Evolutionary conservation across 1,140 invertebrate species (phyloP).

Genomic region (Pseudobourletiella spinata): DNA sequence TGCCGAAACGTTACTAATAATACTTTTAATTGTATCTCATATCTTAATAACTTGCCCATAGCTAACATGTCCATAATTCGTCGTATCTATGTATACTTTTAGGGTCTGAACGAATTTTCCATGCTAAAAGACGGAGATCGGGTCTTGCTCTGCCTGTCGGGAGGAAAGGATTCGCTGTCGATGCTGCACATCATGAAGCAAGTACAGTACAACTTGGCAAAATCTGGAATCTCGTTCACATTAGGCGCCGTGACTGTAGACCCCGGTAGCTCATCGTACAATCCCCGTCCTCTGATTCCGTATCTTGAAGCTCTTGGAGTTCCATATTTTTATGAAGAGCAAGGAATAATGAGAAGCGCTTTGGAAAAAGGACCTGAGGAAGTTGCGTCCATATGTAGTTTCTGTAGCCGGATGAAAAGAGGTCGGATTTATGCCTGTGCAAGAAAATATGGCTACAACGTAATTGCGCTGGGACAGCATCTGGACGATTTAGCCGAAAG

Average conservation of each 20-base stretch:
- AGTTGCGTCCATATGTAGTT: slow-evolving; percentile 54
- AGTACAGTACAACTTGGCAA: slow-evolving; percentile 65
- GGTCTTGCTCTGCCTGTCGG: slow-evolving; percentile 38
- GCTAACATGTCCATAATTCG: too few relatives aligned
- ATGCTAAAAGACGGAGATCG: slow-evolving; percentile 78
- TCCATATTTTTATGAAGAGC: slow-evolving; percentile 63
- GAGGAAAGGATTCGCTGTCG: slow-evolving; percentile 68
- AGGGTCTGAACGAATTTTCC: slow-evolving; percentile 70
- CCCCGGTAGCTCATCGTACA: slow-evolving; percentile 52
- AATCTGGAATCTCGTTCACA: slow-evolving; percentile 64
- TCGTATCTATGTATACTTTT: too few relatives aligned
- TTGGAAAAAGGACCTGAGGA: slow-evolving; percentile 25
- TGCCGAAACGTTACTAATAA: too few relatives aligned
- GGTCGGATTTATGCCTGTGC: slow-evolving; percentile 66
- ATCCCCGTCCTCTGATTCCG: slow-evolving; percentile 55
- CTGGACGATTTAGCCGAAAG: slow-evolving; percentile 75
- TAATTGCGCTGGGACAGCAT: slow-evolving; percentile 68
- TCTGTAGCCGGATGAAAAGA: slow-evolving; percentile 59
- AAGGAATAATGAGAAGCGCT: slow-evolving; percentile 38
- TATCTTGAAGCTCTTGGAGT: slow-evolving; percentile 58
- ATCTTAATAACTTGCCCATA: too few relatives aligned
- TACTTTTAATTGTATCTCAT: too few relatives aligned
- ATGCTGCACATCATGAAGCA: slow-evolving; percentile 74
- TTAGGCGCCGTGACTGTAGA: slow-evolving; percentile 67
- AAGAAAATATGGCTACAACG: slow-evolving; percentile 67